Evolutionary conservation across 2,113 vertebrate genomes (phyloP).

Genomic region (Cyprinodon variegatus): DNA sequence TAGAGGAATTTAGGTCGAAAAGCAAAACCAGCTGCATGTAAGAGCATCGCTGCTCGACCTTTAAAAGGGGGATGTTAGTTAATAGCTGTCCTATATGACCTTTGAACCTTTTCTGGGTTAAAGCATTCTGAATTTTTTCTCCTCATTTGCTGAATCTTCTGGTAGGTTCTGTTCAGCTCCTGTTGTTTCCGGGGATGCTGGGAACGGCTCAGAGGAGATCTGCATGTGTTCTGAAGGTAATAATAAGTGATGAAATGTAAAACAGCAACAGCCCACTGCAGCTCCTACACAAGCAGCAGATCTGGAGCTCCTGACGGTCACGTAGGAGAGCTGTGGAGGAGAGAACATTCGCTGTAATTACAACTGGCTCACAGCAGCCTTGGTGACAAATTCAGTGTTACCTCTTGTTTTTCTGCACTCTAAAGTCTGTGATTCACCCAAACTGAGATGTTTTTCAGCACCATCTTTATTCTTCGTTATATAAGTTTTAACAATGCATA

Average conservation of each 20-base stretch:
- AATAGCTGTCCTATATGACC: background rate
- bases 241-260: conserved; percentile 2
- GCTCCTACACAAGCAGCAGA: conserved; percentile 12
- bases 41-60: background rate
- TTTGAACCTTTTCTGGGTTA: background rate
- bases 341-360: conserved; percentile 4
- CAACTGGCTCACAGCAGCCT: background rate
- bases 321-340: background rate
- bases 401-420: background rate
- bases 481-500: background rate
- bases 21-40: conserved; percentile 5
- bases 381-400: background rate
- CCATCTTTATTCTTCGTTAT: background rate
- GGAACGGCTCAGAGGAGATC: background rate
- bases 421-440: background rate
- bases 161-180: no score
- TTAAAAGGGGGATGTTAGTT: no score
- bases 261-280: conserved; percentile 13
- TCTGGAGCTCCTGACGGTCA: background rate
- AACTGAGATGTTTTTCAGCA: background rate
- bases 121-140: no score
- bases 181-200: background rate
- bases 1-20: conserved; percentile 31
- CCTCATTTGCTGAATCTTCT: no score
- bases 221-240: background rate